Percentiles rank a stretch among this genome's conserved stretches.
Evolutionary conservation across 2,797 vertebrate species (phyloP).

Genomic region (Okamejei kenojei): DNA sequence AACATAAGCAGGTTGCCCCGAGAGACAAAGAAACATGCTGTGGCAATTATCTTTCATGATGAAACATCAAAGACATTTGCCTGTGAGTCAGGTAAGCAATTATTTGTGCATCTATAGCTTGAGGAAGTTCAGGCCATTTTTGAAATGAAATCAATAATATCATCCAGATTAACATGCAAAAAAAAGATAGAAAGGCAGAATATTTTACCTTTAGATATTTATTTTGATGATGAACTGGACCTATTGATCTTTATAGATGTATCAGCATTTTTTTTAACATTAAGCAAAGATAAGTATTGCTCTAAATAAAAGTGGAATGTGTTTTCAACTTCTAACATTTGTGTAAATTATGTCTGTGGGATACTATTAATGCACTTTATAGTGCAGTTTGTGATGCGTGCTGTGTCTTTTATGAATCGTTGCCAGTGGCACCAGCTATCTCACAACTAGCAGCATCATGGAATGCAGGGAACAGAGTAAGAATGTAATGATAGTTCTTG

Average conservation of each 20-base stretch:
- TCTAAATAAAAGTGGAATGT: slow-evolving; percentile 40
- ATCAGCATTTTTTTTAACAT: slow-evolving; percentile 41
- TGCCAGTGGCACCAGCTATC: slow-evolving; percentile 40
- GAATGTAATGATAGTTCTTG: not conserved
- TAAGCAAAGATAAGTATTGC: slow-evolving; percentile 42
- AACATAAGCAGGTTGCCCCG: slow-evolving; percentile 93
- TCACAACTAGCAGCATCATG: not conserved
- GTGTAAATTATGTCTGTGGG: slow-evolving; percentile 44
- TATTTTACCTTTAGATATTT: slow-evolving; percentile 40
- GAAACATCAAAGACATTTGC: slow-evolving; percentile 96
- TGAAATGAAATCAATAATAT: slow-evolving; percentile 45
- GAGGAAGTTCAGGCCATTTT: slow-evolving; percentile 44
- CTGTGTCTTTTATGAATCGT: slow-evolving; percentile 41
- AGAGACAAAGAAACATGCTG: slow-evolving; percentile 95
- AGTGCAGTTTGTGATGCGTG: slow-evolving; percentile 37
- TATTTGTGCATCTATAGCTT: slow-evolving; percentile 45
- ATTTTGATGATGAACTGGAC: not conserved
- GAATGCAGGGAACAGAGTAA: not conserved
- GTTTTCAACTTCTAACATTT: slow-evolving; percentile 45
- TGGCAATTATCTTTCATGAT: slow-evolving; percentile 95
- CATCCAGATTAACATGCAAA: slow-evolving; percentile 39
- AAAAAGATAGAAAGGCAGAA: slow-evolving; percentile 24
- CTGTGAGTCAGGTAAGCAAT: slow-evolving; percentile 91
- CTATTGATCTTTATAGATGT: slow-evolving; percentile 39
- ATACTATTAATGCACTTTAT: slow-evolving; percentile 40